Conservation (phyloP, 2,888 invertebrate species). For the Drosophila cracens region DNA sequence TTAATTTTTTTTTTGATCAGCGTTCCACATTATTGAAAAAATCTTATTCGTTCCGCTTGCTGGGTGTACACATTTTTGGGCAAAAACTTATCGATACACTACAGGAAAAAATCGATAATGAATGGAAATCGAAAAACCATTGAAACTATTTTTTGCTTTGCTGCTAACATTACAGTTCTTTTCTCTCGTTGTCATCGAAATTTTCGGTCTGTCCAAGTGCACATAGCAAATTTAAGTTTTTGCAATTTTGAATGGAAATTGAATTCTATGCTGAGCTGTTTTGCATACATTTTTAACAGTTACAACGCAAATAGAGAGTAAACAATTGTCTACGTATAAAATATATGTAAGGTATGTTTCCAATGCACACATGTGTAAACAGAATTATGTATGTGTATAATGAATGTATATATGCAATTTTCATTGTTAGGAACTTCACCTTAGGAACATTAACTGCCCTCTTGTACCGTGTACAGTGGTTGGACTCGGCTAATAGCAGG, state of each 20-base stretch:
- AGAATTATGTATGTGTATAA: neutral
- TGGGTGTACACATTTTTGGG: neutral
- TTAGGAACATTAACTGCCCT: neutral
- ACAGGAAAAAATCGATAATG: neutral
- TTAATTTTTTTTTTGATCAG: neutral
- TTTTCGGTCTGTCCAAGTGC: conserved; percentile 59
- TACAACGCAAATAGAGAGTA: neutral
- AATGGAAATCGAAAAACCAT: neutral
- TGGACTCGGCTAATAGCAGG: neutral
- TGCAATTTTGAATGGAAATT: conserved; percentile 47
- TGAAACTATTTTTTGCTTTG: neutral
- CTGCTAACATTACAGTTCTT: neutral
- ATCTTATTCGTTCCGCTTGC: neutral
- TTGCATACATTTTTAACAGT: conserved; percentile 10
- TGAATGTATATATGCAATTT: conserved; percentile 9
- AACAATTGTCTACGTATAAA: conserved; percentile 18
- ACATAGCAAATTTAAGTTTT: conserved; percentile 61
- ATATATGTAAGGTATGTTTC: neutral
- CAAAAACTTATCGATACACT: neutral
- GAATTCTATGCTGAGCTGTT: conserved; percentile 1
- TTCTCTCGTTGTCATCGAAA: conserved; percentile 63
- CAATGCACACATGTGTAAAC: conserved; percentile 3
- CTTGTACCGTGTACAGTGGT: neutral
- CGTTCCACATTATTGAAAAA: neutral
- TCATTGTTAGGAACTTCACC: conserved; percentile 1